phyloP scores from a whole-genome alignment of 2,888 invertebrate species.

The Ectemnius lituratus region DNA sequence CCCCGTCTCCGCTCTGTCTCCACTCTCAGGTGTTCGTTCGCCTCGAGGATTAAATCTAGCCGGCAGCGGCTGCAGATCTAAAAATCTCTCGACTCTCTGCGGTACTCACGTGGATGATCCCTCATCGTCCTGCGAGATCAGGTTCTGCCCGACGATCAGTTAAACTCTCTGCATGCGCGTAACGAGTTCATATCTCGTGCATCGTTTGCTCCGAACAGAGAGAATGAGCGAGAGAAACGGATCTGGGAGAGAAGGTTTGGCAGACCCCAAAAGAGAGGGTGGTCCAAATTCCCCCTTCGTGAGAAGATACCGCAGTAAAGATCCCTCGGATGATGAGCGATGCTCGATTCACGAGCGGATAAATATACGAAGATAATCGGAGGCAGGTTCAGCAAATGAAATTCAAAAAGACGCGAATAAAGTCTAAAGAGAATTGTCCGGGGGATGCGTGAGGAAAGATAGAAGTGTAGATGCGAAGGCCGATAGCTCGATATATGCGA shows the following conservation, averaged over 20 bases:
- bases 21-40: slow-evolving; percentile 1
- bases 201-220: slow-evolving; percentile 69
- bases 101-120: slow-evolving; percentile 40
- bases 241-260: slow-evolving; percentile 10
- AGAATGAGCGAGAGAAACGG: slow-evolving; percentile 35
- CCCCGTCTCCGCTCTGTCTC: no score
- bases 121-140: slow-evolving; percentile 52
- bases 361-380: slow-evolving; percentile 34
- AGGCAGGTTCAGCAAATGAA: slow-evolving; percentile 33
- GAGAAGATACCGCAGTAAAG: not conserved
- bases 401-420: slow-evolving; percentile 30
- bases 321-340: slow-evolving; percentile 5
- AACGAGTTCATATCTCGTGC: slow-evolving; percentile 71
- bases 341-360: slow-evolving; percentile 17
- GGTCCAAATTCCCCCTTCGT: slow-evolving; percentile 8
- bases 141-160: slow-evolving; percentile 59
- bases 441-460: slow-evolving; percentile 33
- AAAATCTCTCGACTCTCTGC: slow-evolving; percentile 16
- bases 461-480: slow-evolving; percentile 43
- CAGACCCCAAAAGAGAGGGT: not conserved
- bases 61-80: slow-evolving; percentile 16
- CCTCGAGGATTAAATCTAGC: slow-evolving; percentile 1
- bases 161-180: slow-evolving; percentile 59
- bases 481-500: slow-evolving; percentile 21
- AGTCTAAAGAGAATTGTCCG: slow-evolving; percentile 4